Evolutionary conservation across 1,140 invertebrate genomes (phyloP).

Genomic region (Papilio aristodemus): DNA sequence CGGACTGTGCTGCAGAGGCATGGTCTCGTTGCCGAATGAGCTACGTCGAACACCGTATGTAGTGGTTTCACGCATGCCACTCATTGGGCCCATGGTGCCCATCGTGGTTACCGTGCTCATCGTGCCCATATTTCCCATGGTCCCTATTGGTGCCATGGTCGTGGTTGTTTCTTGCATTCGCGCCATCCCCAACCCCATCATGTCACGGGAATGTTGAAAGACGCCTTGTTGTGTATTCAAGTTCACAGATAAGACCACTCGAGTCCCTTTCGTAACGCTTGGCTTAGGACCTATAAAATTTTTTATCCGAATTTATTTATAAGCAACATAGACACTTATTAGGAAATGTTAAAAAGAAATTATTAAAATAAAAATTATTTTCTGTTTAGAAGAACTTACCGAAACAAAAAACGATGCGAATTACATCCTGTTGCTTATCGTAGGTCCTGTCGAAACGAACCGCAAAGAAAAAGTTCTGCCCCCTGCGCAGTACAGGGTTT

Average conservation of each 20-base stretch:
- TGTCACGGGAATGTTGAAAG: conserved; percentile 74
- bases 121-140: conserved; percentile 48
- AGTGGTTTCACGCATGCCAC: conserved; percentile 67
- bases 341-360: no score
- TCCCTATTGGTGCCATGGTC: conserved; percentile 48
- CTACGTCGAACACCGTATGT: conserved; percentile 73
- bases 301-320: no score
- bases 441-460: conserved; percentile 81
- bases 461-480: conserved; percentile 83
- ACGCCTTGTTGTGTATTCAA: conserved; percentile 72
- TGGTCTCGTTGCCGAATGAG: conserved; percentile 75
- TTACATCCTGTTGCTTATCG: conserved; percentile 78
- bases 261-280: conserved; percentile 83
- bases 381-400: no score
- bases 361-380: no score
- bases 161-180: conserved; percentile 64
- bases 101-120: conserved; percentile 47
- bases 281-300: conserved; percentile 82
- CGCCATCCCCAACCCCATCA: conserved; percentile 67
- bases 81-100: conserved; percentile 62
- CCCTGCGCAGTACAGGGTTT: conserved; percentile 82
- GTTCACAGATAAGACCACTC: conserved; percentile 82
- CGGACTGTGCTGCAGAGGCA: conserved; percentile 71
- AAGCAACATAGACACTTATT: no score
- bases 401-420: conserved; percentile 76